Evolutionary conservation across 92 coral and sea anemone genomes (phyloP), one percentile per base, ranked within the genome.

Genomic region (Actinostola sp.): DNA sequence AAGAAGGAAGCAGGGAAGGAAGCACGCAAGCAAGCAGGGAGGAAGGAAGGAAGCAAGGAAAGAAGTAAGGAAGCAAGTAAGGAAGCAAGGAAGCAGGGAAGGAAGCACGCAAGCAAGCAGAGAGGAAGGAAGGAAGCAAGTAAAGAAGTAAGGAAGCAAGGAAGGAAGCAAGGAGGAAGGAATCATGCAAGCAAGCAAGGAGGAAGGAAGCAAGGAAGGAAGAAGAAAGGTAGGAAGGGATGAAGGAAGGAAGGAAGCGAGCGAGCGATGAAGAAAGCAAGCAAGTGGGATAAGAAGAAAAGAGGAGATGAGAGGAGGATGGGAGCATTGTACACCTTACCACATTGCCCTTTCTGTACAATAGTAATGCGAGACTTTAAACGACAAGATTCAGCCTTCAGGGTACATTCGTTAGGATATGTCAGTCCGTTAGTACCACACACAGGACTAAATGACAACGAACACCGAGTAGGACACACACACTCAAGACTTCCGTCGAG

Each of bases 371-470:
- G 91, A 42, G 89, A 86, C 65, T 89, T 84, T 16, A 74, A 59
- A 54, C 87, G 81, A 70, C 99, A 95, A 0, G 99, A 88, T 35
- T 95, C 95, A 8, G 82, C 77, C 73, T 86, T 77, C 35, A 95
- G 86, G 0, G 92, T 79, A 38, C 99, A 95, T 79, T 91, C 85
- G 49, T 95, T 95, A 34, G 91, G 91, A 75, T 95, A 95, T 0
- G 99, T 85, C 71, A 82, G 83, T 16, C 91, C 87, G 68, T 95
- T 87, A 44, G 81, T 91, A 46, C 99, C 99, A 67, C 99, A 95
- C 9, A 95, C 99, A 16, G 99, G 97, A 25, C 68, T 72, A 68
- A 91, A 83, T 11, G 85, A 79, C 62, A 92, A 71, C 8, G 99
- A 88, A 45, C 98, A 94, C 78, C 66, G 81, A 19, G 41, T 79